A percentile compares a stretch with the other conserved stretches of the same genome.
Conservation (phyloP, 2,113 vertebrate genomes). For the Rhinopomastus cyanomelas region DNA sequence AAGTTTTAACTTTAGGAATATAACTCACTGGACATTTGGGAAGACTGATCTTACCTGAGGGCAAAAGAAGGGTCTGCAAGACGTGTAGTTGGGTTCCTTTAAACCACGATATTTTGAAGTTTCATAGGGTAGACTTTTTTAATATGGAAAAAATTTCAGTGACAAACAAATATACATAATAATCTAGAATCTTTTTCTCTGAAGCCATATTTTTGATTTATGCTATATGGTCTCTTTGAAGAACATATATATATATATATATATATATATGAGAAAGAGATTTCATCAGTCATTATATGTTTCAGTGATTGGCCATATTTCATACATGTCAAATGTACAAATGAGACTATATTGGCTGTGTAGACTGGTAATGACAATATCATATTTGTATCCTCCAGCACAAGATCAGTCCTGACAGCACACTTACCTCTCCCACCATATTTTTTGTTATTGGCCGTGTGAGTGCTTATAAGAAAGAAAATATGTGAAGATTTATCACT, state of each 20-base stretch:
- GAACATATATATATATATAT: too few species aligned
- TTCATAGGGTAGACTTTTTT: not conserved
- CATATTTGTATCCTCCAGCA: not conserved
- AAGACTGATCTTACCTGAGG: not conserved
- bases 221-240: not conserved
- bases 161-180: not conserved
- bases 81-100: not conserved
- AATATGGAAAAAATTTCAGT: not conserved
- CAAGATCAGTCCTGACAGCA: not conserved
- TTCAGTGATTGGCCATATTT: not conserved
- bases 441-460: not conserved
- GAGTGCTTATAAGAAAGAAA: conserved; percentile 10
- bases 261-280: not conserved
- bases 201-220: not conserved
- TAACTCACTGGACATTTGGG: not conserved
- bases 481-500: conserved; percentile 56
- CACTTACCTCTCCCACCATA: not conserved
- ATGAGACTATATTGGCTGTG: not conserved
- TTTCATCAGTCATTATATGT: not conserved
- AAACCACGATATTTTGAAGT: not conserved
- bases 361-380: not conserved
- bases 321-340: not conserved
- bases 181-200: not conserved
- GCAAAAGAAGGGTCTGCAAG: not conserved
- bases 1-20: not conserved